These are phyloP conservation scores for Andrena cerasifolii DNA, from an alignment of 1,140 invertebrate species.

Conservation along the genomic window DNA sequence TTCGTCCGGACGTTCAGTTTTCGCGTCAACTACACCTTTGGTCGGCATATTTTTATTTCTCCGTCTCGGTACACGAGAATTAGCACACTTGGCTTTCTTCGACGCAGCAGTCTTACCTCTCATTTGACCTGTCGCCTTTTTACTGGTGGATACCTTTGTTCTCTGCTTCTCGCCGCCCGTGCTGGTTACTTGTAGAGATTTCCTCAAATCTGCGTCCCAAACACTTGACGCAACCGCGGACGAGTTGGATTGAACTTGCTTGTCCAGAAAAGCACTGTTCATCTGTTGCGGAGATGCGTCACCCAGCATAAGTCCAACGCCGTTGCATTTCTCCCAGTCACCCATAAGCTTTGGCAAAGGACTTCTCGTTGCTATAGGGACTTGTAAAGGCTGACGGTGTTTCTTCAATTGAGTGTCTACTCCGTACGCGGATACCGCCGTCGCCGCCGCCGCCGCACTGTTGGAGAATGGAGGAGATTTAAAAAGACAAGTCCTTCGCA, in stretches of 20 bases:
- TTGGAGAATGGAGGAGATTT: constrained; percentile 70
- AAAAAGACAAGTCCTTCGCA: constrained; percentile 73
- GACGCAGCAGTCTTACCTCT: background rate
- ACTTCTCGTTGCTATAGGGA: constrained; percentile 75
- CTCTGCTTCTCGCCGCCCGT: constrained; percentile 21
- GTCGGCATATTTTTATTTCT: background rate
- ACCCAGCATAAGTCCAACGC: constrained; percentile 76
- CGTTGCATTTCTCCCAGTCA: constrained; percentile 78
- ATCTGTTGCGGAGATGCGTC: constrained; percentile 59
- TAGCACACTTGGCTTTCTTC: constrained; percentile 25
- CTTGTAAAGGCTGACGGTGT: constrained; percentile 45
- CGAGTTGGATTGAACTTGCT: background rate
- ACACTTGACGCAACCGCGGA: constrained; percentile 39
- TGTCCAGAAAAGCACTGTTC: constrained; percentile 24
- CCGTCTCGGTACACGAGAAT: background rate
- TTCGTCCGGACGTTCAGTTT: background rate
- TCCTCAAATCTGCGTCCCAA: constrained; percentile 79
- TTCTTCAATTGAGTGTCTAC: constrained; percentile 56
- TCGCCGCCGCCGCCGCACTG: no score
- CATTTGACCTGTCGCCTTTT: background rate
- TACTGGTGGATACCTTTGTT: background rate
- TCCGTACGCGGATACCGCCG: constrained; percentile 33
- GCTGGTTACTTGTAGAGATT: constrained; percentile 25
- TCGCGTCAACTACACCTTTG: background rate
- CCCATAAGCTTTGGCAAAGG: constrained; percentile 75